phyloP scores from a whole-genome alignment of 2,888 invertebrate species.

The Orthosia gracilis region DNA sequence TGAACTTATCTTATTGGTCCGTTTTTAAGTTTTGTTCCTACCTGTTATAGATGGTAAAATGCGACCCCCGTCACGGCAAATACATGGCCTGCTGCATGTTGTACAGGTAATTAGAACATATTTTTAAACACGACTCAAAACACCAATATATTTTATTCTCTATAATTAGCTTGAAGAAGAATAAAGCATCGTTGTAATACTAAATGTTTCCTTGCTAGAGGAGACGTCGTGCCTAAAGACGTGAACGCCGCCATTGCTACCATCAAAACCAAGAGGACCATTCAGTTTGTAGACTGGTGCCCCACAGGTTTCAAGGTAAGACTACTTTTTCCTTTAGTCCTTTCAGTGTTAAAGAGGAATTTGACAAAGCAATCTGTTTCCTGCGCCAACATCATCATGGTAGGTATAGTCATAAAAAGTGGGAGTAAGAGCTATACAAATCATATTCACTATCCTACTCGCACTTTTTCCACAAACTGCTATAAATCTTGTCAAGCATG shows the following conservation, averaged over 20 bases:
- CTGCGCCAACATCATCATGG: background rate
- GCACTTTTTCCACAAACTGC: background rate
- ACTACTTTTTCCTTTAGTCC: background rate
- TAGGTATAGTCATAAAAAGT: background rate
- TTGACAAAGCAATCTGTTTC: too few species aligned
- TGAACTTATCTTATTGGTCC: too few species aligned
- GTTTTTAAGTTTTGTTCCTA: too few species aligned
- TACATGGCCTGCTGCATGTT: conserved; percentile 99
- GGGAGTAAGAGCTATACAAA: background rate
- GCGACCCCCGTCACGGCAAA: conserved; percentile 97
- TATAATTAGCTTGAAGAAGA: too few species aligned
- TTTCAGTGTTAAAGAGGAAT: too few species aligned
- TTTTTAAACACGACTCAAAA: background rate
- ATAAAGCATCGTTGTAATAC: background rate
- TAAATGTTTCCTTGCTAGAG: conserved; percentile 88
- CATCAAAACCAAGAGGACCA: conserved; percentile 98
- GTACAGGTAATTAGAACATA: conserved; percentile 91
- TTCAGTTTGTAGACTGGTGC: conserved; percentile 97
- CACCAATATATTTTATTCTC: too few species aligned
- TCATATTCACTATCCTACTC: too few species aligned
- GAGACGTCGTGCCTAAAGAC: conserved; percentile 98
- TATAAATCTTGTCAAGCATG: background rate
- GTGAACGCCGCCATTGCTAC: conserved; percentile 98
- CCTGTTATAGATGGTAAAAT: conserved; percentile 95
- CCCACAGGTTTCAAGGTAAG: conserved; percentile 94